Evolutionary conservation across 2,113 vertebrate species (phyloP), one percentile per base, ranked within the genome.

Genomic region (Hippopotamus amphibius): DNA sequence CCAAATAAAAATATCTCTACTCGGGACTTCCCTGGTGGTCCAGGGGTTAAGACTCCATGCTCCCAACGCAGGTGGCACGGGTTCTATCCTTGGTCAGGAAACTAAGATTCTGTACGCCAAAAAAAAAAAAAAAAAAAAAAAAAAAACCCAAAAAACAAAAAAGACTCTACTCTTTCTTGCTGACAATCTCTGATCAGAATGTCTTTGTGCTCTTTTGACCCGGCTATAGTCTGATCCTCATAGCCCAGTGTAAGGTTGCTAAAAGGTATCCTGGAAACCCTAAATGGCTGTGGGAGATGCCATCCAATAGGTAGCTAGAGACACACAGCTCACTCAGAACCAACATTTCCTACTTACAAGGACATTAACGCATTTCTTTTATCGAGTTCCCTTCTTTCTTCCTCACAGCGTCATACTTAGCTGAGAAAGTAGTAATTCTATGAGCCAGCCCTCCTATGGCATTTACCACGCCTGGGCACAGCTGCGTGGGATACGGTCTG

Each of bases 171-270:
- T 50, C 8, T 68, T 71, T 94, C 85, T 61, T 74, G 41, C 76
- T 88, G 81, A n/a, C 86, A 50, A 48, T 90, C 76, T 68, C 59
- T 16, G 66, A 94, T 90, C 66, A 79, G 43, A 81, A 87, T 63
- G 43, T 55, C 90, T 97, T 90, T 68, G 17, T 88, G 59, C 68
- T 96, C 46, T 91, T 86, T 55, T 28, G 30, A 71, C 74, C 80
- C 69, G 63, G 90, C 84, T 74, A 1, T 19, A 19, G 57, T 46
- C 88, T 96, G 66, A 76, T 46, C 30, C 43, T 95, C 19, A 19
- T 1, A 19, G 92, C 41, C 69, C 79, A 59, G 43, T 0, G 0
- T 17, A 72, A 79, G 37, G 65, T 30, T 90, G 63, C 74, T 79
- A 74, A 95, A 74, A 94, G 53, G 26, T 76, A 66, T 82, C 90